Conservation (phyloP, 2,888 invertebrate species). For the Leptopilina myrica region DNA sequence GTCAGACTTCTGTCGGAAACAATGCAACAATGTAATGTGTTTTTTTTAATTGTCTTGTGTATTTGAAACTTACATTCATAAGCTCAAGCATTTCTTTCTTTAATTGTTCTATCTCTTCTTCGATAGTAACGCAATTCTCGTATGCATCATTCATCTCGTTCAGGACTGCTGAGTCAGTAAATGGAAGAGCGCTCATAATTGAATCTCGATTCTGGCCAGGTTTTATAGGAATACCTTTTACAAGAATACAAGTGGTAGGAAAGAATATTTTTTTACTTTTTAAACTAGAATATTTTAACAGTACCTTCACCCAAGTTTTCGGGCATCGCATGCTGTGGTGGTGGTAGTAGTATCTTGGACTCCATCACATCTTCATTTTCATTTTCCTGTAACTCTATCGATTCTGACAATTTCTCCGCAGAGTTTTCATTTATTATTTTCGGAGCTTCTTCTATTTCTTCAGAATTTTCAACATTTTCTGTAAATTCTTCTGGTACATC, state of each 20-base stretch:
- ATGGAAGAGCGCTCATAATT: slow-evolving; percentile 50
- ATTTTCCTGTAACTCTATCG: slow-evolving; percentile 67
- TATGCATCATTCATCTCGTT: slow-evolving; percentile 77
- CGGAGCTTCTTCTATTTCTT: not conserved
- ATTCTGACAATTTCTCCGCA: slow-evolving; percentile 1
- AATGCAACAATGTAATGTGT: not conserved
- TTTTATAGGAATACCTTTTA: slow-evolving; percentile 22
- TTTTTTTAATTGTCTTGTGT: slow-evolving; percentile 11
- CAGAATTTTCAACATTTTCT: not conserved
- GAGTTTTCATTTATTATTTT: not conserved
- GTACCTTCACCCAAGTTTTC: slow-evolving; percentile 33
- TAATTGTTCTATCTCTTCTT: slow-evolving; percentile 74
- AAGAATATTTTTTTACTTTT: slow-evolving; percentile 14
- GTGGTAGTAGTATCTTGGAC: slow-evolving; percentile 59
- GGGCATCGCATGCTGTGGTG: slow-evolving; percentile 37
- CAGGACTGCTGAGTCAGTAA: slow-evolving; percentile 66
- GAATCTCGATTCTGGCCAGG: slow-evolving; percentile 13
- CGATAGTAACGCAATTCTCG: slow-evolving; percentile 65
- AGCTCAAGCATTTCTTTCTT: slow-evolving; percentile 74
- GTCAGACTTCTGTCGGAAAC: slow-evolving; percentile 77
- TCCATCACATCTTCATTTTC: slow-evolving; percentile 70
- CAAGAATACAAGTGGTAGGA: not conserved
- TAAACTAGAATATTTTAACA: not conserved
- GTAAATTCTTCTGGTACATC: not conserved
- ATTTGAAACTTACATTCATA: not conserved